Evolutionary conservation across 2,797 vertebrate species (phyloP).

Genomic region (Spinus pinus): DNA sequence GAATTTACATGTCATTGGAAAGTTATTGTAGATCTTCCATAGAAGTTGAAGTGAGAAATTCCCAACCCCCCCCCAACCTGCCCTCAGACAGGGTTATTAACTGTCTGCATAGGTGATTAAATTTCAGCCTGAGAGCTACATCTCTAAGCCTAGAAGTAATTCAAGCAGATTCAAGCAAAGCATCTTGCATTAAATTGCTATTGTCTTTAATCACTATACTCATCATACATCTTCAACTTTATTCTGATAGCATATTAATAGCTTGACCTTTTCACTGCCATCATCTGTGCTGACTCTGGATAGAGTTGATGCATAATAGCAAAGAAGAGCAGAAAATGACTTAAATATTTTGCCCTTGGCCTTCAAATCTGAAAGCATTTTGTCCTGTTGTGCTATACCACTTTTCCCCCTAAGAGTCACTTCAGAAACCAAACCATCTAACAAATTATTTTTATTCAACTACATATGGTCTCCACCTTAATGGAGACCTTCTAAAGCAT

Average conservation of each 20-base stretch:
- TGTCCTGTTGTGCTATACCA: neutral
- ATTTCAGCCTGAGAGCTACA: neutral
- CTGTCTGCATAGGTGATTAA: conserved; percentile 19
- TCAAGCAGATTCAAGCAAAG: conserved; percentile 4
- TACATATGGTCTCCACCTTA: neutral
- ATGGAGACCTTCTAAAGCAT: neutral
- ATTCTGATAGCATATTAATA: conserved; percentile 21
- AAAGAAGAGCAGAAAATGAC: neutral
- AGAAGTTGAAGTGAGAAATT: neutral
- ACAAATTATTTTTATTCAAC: neutral
- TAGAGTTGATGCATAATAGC: neutral
- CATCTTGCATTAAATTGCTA: neutral
- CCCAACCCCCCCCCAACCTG: neutral
- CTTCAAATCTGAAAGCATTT: neutral
- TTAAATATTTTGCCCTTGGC: neutral
- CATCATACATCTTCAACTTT: conserved; percentile 3
- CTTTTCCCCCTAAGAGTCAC: neutral
- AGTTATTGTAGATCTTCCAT: neutral
- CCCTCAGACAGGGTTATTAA: conserved; percentile 22
- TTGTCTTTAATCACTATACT: neutral
- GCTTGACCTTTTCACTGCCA: conserved; percentile 27
- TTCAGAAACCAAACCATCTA: neutral
- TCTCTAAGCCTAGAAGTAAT: conserved; percentile 31
- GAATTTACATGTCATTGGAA: neutral
- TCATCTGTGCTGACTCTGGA: neutral